These are phyloP conservation scores for Lota lota DNA, from an alignment of 2,113 vertebrate species.

Conservation along the genomic window DNA sequence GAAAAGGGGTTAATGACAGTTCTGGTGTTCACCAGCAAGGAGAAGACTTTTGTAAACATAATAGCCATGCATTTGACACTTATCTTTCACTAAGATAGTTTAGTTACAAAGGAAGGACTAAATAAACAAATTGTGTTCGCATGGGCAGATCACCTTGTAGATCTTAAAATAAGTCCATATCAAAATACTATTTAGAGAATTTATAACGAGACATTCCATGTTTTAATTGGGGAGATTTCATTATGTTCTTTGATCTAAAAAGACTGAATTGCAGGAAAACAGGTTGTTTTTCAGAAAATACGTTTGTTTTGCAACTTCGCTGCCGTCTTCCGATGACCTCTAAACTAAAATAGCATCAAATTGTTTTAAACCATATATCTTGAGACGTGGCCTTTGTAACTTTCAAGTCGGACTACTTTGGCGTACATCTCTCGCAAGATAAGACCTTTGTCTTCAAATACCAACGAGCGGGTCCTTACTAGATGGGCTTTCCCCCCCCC, in stretches of 20 bases:
- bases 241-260: background rate
- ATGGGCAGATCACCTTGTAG: background rate
- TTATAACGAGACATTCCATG: background rate
- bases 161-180: background rate
- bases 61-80: slow-evolving; percentile 6
- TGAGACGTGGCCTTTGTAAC: background rate
- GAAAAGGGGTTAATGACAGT: slow-evolving; percentile 49
- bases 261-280: background rate
- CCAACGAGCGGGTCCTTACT: too few species aligned
- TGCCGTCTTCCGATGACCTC: background rate
- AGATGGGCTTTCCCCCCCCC: too few species aligned
- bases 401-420: background rate
- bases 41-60: slow-evolving; percentile 35
- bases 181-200: background rate
- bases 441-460: background rate
- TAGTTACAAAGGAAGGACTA: slow-evolving; percentile 16
- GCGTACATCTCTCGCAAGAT: background rate
- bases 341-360: background rate
- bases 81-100: slow-evolving; percentile 35
- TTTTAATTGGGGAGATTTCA: background rate
- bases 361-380: background rate
- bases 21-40: slow-evolving; percentile 37
- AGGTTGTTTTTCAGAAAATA: background rate
- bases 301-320: background rate
- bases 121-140: slow-evolving; percentile 11